Evolutionary conservation across 1,140 invertebrate genomes (phyloP).

Genomic region (Neuroterus valhalla): DNA sequence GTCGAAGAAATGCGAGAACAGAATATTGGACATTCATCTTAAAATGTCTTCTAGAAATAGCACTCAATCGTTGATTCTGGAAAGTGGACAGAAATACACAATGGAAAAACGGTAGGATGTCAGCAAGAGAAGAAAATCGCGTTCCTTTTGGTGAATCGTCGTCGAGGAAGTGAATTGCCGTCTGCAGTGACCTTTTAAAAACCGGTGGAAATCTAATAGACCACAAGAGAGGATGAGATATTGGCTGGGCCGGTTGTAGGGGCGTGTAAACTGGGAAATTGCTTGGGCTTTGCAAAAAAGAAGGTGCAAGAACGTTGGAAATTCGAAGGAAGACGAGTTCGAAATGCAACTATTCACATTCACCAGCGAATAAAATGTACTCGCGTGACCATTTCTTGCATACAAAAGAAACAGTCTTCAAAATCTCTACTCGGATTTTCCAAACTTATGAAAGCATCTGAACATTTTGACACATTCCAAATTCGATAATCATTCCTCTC

Average conservation of each 20-base stretch:
- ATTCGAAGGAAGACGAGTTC: slow-evolving; percentile 2
- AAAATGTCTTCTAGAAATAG: not conserved
- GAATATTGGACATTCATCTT: not conserved
- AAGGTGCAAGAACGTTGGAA: not conserved
- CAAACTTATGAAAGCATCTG: not conserved
- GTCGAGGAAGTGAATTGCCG: slow-evolving; percentile 26
- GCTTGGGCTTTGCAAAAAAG: not conserved
- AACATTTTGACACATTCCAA: no score
- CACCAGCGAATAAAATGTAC: not conserved
- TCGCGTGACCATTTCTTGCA: slow-evolving; percentile 8
- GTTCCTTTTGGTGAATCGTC: slow-evolving; percentile 15
- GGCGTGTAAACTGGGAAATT: slow-evolving; percentile 23
- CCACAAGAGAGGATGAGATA: slow-evolving; percentile 64
- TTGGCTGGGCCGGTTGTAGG: slow-evolving; percentile 53
- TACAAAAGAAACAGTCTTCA: not conserved
- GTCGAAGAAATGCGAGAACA: not conserved
- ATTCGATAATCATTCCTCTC: no score
- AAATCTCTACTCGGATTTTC: not conserved
- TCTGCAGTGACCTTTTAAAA: slow-evolving; percentile 52
- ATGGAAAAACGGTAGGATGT: not conserved
- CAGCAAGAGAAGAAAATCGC: not conserved
- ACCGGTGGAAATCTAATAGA: slow-evolving; percentile 69
- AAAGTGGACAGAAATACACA: not conserved
- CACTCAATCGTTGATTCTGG: not conserved
- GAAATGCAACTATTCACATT: slow-evolving; percentile 30